Conservation (phyloP, 1,140 invertebrate species). For the Drosophila kikkawai region DNA sequence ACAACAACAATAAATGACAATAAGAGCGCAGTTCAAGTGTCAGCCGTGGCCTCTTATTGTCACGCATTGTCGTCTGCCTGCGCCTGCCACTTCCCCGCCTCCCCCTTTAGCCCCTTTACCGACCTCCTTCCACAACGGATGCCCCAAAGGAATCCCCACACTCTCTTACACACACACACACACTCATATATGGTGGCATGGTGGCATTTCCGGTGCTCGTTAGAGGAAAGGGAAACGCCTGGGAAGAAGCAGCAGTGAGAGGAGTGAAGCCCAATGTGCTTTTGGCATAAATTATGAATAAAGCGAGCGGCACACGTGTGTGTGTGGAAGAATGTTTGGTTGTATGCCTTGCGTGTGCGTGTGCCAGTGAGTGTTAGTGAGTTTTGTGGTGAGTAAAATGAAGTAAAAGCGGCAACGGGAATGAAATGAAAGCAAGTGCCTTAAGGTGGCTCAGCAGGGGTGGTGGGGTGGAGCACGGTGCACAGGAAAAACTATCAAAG, state of each 20-base stretch:
- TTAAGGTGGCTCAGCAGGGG: constrained; percentile 32
- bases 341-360: constrained; percentile 21
- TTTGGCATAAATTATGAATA: constrained; percentile 82
- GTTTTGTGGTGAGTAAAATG: constrained; percentile 73
- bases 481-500: constrained; percentile 31
- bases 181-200: constrained; percentile 51
- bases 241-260: background rate
- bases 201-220: constrained; percentile 78
- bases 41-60: constrained; percentile 81
- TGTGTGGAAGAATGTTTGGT: constrained; percentile 16
- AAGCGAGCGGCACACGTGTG: constrained; percentile 66
- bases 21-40: constrained; percentile 83
- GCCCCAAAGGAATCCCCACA: constrained; percentile 72
- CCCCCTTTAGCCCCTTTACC: background rate
- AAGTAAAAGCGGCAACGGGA: constrained; percentile 73
- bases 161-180: constrained; percentile 31
- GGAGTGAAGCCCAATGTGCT: constrained; percentile 68
- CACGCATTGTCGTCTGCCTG: constrained; percentile 70
- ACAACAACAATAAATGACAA: constrained; percentile 78
- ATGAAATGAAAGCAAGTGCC: constrained; percentile 80
- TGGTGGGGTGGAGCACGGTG: constrained; percentile 18
- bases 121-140: constrained; percentile 47
- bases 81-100: background rate
- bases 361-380: constrained; percentile 37
- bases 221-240: constrained; percentile 54